phyloP scores from a whole-genome alignment of 2,113 vertebrate species.

The Struthio camelus region DNA sequence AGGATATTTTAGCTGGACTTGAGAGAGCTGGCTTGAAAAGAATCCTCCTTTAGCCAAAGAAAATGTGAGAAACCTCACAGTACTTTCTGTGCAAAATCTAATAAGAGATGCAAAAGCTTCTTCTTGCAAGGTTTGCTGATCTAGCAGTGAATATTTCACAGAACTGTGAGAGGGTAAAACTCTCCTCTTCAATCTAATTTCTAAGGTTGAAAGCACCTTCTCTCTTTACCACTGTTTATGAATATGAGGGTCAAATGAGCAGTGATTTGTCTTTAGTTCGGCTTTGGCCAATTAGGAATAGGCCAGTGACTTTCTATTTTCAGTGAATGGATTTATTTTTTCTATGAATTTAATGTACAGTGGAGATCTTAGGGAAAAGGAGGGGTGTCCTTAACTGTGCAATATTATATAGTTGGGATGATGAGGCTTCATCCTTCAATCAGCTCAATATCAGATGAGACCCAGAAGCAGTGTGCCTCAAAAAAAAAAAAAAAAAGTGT shows the following conservation, averaged over 20 bases:
- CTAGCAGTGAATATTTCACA: not conserved
- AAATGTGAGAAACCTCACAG: not conserved
- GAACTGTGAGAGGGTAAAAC: not conserved
- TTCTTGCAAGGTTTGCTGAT: slow-evolving; percentile 2
- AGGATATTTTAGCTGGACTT: not conserved
- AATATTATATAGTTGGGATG: not conserved
- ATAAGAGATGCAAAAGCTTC: not conserved
- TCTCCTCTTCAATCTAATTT: not conserved
- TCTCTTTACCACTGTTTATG: not conserved
- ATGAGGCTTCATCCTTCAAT: not conserved
- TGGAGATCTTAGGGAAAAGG: not conserved
- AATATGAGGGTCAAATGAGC: slow-evolving; percentile 17
- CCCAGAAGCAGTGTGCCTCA: not conserved
- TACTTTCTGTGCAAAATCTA: not conserved
- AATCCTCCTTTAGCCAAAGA: not conserved
- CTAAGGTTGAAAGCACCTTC: not conserved
- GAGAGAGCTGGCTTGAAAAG: not conserved
- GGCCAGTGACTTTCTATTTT: not conserved
- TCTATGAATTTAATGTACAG: accelerated
- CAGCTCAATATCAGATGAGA: not conserved
- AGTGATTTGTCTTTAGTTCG: slow-evolving; percentile 14
- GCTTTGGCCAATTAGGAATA: not conserved
- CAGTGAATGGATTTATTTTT: not conserved
- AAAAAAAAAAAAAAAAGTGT: not conserved
- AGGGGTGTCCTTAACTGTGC: not conserved